Percentiles rank a stretch among this genome's conserved stretches.
phyloP scores from a whole-genome alignment of 2,888 invertebrate genomes.

The Torymus auratus region DNA sequence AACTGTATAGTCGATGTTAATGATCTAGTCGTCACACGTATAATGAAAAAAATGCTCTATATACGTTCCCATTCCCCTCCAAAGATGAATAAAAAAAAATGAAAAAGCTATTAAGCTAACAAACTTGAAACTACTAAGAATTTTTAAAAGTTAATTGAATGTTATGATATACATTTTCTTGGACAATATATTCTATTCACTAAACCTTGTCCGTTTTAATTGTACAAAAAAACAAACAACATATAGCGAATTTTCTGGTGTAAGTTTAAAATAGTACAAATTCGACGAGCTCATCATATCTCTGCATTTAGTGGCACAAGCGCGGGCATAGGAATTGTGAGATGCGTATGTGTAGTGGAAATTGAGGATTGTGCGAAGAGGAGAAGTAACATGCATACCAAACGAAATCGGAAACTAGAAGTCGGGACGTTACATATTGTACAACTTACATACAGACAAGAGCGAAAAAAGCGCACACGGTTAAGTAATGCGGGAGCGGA shows the following conservation, averaged over 20 bases:
- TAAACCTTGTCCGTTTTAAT: conserved; percentile 67
- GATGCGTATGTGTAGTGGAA: conserved; percentile 47
- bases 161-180: conserved; percentile 70
- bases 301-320: conserved; percentile 46
- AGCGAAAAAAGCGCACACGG: background rate
- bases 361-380: conserved; percentile 12
- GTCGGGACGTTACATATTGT: conserved; percentile 6
- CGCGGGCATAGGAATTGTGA: conserved; percentile 1
- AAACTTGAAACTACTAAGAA: conserved; percentile 61
- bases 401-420: background rate
- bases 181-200: conserved; percentile 70
- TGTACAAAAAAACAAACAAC: conserved; percentile 60
- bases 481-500: background rate
- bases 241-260: conserved; percentile 56
- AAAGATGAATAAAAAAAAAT: conserved; percentile 47
- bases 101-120: conserved; percentile 1
- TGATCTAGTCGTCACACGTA: conserved; percentile 69
- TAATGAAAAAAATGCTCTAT: conserved; percentile 58
- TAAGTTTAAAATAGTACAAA: conserved; percentile 65
- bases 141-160: conserved; percentile 67
- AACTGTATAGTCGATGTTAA: conserved; percentile 75
- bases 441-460: conserved; percentile 12
- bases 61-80: conserved; percentile 41
- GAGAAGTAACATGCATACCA: background rate
- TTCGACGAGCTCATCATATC: conserved; percentile 57